Conservation (phyloP, 2,113 vertebrate species). For the Morone chrysops region DNA sequence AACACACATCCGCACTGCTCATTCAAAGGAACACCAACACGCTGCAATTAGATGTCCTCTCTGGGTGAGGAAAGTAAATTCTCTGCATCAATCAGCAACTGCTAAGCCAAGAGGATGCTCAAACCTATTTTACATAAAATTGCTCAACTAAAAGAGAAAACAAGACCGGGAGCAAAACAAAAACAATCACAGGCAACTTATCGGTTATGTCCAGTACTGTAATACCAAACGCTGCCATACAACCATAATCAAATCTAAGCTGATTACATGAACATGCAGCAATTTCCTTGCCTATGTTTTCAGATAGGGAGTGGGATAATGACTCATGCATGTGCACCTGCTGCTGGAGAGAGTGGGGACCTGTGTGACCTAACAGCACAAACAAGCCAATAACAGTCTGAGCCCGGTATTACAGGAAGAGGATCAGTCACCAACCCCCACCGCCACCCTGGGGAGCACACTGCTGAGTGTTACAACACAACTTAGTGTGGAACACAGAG, state of each 20-base stretch:
- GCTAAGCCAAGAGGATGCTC: constrained; percentile 35
- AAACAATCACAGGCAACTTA: constrained; percentile 31
- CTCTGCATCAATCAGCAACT: constrained; percentile 37
- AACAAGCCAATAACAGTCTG: constrained; percentile 36
- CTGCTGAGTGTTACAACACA: constrained; percentile 14
- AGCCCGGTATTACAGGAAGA: constrained; percentile 30
- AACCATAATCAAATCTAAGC: constrained; percentile 32
- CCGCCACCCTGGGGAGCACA: background rate
- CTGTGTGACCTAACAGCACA: constrained; percentile 33
- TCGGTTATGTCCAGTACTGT: constrained; percentile 18
- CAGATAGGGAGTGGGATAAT: constrained; percentile 17
- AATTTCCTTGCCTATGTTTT: constrained; percentile 28
- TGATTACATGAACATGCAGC: constrained; percentile 3
- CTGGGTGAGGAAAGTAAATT: constrained; percentile 47
- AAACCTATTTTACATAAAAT: constrained; percentile 47
- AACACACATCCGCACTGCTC: constrained; percentile 18
- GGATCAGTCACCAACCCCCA: constrained; percentile 30
- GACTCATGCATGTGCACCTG: constrained; percentile 61
- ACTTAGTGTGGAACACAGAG: background rate
- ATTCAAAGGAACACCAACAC: constrained; percentile 54
- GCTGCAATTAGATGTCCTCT: constrained; percentile 44
- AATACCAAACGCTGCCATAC: constrained; percentile 16
- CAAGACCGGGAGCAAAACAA: constrained; percentile 22
- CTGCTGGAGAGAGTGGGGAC: constrained; percentile 34
- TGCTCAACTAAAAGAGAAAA: background rate